Base-by-base conservation (phyloP, 35 echinoderm and acorn worm genomes). In the Heliocidaris tuberculata region DNA sequence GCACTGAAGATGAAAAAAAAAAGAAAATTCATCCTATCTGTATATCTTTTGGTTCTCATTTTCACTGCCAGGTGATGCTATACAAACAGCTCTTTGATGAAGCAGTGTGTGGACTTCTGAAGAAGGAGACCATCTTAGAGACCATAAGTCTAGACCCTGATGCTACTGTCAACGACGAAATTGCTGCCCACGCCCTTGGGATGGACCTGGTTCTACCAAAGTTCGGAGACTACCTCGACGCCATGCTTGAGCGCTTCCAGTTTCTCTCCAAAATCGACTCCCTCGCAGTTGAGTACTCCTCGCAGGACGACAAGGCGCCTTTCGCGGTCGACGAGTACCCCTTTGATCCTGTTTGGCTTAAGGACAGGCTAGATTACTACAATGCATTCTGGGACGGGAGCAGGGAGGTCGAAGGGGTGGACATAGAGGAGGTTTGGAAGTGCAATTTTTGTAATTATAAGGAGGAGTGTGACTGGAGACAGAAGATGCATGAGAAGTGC, bases 361-460 rank as follows among this genome's bases (percentile, higher is more conserved):
- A 88, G 30, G 86, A 31, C 47, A 78, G 59, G 85, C 13, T 97
- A 56, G 71, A 96, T 7, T 85, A 94, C 61, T 97, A 87, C 93
- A 52, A 94, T 31, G 88, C 92, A 50, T 97, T 95, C 95, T 97
- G 97, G 97, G 93, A 95, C 32, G 97, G 97, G 27, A 32, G 92
- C 10, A 54, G 97, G 91, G 95, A 95, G 60, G 86, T 93, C 27
- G 94, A 95, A 31, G 97, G 97, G 32, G 97, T 97, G 31, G 97
- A 97, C 47, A 85, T 97, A 9, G 97, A 97, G 30, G 97, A 97
- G 30, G 97, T 95, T 0, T 97, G 97, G 97, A 97, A 97, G 89
- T 97, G 97, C 93, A 91, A 96, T 48, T 90, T 19, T 17, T 97
- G 97, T 86, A 27, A 86, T 13, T 97, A 95, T 70, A 85, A 95